Base-by-base conservation (phyloP, 2,888 invertebrate genomes). In the Plemyria rubiginata region DNA sequence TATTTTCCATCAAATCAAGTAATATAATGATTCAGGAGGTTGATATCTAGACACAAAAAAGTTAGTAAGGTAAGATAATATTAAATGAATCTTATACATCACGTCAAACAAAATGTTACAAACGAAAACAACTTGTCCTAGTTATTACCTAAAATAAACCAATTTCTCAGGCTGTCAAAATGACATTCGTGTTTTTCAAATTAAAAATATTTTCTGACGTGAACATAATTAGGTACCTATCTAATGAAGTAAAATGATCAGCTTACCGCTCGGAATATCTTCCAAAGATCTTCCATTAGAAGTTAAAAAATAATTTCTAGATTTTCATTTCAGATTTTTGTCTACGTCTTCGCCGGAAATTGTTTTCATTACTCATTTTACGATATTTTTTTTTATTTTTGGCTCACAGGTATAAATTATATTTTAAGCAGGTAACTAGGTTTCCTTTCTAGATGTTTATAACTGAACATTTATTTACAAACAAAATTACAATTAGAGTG, bases 171-270 rank as follows among this genome's bases (percentile, higher is more conserved):
- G 16, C 16, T 57, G 57, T 57, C 50, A 45, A 43, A 43, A 36
- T 51, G 13, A 51, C 22, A 22, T 22, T 22, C 22, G 3, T 22
- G 3, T 22, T 51, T 45, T 41, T 45, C n/a, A 43, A 29, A 57
- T 22, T 48, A 43, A 43, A 22, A 6, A 8, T 52, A 38, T 46
- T 52, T 52, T 52, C 38, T 54, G 43, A 46, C 52, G 46, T 5
- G n/a, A 40, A 40, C 8, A 29, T 49, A 40, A 40, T 29, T 40
- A 16, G 16, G 45, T 16, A 45, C 9, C 36, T 60, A 45, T 16
- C 36, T 60, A 60, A 54, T 60, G 29, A 60, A 60, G 54, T 60
- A 49, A 54, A 32, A 40, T 60, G 40, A 54, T 54, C 40, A 32
- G 12, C 48, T 40, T 22, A 41, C 12, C 45, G 53, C 40, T 41